Evolutionary conservation across 2,888 invertebrate genomes (phyloP).

Genomic region (Andrena trimmerana): DNA sequence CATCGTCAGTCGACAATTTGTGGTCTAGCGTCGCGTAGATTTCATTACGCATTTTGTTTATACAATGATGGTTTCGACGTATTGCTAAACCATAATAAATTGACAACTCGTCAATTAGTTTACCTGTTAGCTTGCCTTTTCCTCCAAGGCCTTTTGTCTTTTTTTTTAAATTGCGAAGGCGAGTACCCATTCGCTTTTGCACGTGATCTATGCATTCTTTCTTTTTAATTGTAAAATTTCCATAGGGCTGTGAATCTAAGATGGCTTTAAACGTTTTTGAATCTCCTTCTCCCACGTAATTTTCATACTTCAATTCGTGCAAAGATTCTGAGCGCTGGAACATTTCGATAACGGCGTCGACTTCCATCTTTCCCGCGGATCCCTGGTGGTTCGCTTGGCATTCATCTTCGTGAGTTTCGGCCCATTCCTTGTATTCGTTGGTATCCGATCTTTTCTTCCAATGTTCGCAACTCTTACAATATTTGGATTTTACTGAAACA

Average conservation of each 20-base stretch:
- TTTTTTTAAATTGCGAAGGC: slow-evolving; percentile 28
- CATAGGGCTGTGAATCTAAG: slow-evolving; percentile 46
- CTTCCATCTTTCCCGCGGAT: no score
- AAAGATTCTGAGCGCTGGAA: no score
- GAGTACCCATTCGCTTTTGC: slow-evolving; percentile 20
- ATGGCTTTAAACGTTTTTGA: slow-evolving; percentile 15
- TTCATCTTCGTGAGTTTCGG: no score
- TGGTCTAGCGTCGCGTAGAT: slow-evolving; percentile 59
- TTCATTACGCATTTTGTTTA: not conserved
- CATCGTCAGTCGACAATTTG: slow-evolving; percentile 57
- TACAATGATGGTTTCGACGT: slow-evolving; percentile 37
- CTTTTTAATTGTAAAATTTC: slow-evolving; percentile 29
- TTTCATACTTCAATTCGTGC: no score
- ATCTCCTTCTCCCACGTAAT: no score
- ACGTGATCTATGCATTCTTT: slow-evolving; percentile 60
- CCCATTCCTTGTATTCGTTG: no score
- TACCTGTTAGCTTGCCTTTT: no score
- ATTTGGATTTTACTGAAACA: no score
- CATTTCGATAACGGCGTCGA: no score
- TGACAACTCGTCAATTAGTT: slow-evolving; percentile 36
- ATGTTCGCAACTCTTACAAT: no score
- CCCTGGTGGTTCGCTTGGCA: no score
- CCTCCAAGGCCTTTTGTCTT: not conserved
- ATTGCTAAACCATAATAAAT: slow-evolving; percentile 63
- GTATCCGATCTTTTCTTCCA: no score